Conservation (phyloP, 2,797 vertebrate genomes). For the Periparus ater region DNA sequence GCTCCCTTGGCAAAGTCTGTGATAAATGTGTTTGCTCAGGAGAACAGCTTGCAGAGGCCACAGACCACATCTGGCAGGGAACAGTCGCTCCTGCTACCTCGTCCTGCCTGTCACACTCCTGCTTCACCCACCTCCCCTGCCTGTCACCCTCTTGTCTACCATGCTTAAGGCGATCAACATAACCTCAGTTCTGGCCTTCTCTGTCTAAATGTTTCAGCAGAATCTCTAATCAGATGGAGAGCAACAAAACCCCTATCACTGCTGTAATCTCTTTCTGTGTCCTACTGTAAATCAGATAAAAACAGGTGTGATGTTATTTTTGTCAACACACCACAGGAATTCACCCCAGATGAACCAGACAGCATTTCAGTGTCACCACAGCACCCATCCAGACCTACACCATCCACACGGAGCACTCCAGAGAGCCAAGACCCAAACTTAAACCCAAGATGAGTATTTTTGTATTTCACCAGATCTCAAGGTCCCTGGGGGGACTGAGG, state of each 20-base stretch:
- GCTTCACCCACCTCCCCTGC: background rate
- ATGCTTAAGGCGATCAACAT: background rate
- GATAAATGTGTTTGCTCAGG: conserved; percentile 35
- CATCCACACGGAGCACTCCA: accelerated
- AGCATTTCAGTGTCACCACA: background rate
- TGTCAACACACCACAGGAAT: background rate
- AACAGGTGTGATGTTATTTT: background rate
- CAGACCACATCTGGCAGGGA: background rate
- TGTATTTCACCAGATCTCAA: accelerated
- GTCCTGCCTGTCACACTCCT: background rate
- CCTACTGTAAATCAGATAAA: background rate
- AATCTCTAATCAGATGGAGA: background rate
- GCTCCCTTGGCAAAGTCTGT: conserved; percentile 7
- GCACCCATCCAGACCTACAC: background rate
- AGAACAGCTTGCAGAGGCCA: background rate
- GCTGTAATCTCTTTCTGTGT: background rate
- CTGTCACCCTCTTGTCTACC: background rate
- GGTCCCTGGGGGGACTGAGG: background rate
- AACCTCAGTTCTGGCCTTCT: background rate
- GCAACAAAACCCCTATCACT: background rate
- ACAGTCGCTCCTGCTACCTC: background rate
- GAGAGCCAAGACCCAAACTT: background rate
- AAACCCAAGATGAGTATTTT: background rate
- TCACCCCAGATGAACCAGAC: background rate
- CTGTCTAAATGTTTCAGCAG: background rate